phyloP scores from a whole-genome alignment of 1,140 invertebrate genomes.

The Drosophila nigrodunni region DNA sequence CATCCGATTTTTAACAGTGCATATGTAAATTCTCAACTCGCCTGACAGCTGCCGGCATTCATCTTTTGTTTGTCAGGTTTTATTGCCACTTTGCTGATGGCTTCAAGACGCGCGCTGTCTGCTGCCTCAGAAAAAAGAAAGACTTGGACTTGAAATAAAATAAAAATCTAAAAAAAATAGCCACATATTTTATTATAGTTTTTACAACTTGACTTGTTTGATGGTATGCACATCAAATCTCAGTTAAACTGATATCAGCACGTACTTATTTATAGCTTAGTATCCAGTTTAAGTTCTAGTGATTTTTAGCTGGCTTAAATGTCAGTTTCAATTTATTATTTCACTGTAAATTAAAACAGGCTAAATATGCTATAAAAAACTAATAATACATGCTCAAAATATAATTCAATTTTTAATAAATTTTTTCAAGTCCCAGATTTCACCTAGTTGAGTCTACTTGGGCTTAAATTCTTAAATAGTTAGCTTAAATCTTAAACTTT shows the following conservation, averaged over 20 bases:
- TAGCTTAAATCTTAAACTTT: not conserved
- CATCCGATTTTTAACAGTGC: not conserved
- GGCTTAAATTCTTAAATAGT: no score
- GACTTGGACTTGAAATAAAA: not conserved
- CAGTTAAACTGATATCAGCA: constrained; percentile 27
- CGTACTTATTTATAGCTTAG: constrained; percentile 9
- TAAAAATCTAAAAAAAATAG: constrained; percentile 1
- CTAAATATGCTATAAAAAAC: no score
- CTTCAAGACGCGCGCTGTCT: not conserved
- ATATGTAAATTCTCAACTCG: not conserved
- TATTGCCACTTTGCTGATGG: constrained; percentile 51
- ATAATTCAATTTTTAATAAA: no score
- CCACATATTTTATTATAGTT: constrained; percentile 8
- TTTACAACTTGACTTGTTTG: constrained; percentile 9
- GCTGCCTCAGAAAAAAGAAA: not conserved
- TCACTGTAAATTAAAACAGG: no score
- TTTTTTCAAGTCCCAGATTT: no score
- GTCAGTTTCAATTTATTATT: no score
- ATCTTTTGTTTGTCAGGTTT: constrained; percentile 40
- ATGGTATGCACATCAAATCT: constrained; percentile 1
- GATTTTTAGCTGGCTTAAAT: no score
- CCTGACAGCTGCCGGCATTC: constrained; percentile 10
- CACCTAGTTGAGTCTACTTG: no score
- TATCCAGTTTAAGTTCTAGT: not conserved
- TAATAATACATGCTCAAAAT: no score